A percentile compares a stretch with the other conserved stretches of the same genome.
phyloP scores from a whole-genome alignment of 2,113 vertebrate genomes.

The Hyla sarda region DNA sequence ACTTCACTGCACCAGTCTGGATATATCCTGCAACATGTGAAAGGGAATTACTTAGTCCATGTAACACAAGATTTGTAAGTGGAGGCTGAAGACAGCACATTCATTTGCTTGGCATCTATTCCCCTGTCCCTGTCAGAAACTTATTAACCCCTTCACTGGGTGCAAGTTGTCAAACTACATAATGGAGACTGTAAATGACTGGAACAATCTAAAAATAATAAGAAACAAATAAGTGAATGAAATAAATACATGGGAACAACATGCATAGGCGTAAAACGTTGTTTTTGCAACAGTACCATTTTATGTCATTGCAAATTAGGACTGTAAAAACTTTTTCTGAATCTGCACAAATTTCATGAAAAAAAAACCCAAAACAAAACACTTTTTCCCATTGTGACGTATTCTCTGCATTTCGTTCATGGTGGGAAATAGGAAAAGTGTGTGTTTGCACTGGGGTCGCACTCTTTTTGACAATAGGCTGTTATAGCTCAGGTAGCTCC shows the following conservation, averaged over 20 bases:
- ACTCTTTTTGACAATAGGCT: background rate
- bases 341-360: no score
- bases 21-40: constrained; percentile 51
- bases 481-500: background rate
- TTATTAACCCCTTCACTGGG: constrained; percentile 41
- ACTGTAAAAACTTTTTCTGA: background rate
- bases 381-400: no score
- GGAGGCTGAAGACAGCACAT: constrained; percentile 53
- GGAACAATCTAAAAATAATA: background rate
- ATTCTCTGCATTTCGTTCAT: background rate
- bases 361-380: no score
- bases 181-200: background rate
- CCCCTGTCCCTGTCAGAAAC: constrained; percentile 38
- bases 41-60: constrained; percentile 49
- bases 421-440: background rate
- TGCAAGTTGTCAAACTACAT: background rate
- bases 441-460: background rate
- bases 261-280: background rate
- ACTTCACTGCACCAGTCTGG: constrained; percentile 40
- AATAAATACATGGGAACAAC: background rate
- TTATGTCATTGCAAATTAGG: background rate
- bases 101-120: constrained; percentile 40
- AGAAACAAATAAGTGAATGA: no score
- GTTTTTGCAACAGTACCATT: background rate
- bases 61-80: constrained; percentile 58